phyloP scores from a whole-genome alignment of 1,140 invertebrate species.

The Dufourea novaeangliae region DNA sequence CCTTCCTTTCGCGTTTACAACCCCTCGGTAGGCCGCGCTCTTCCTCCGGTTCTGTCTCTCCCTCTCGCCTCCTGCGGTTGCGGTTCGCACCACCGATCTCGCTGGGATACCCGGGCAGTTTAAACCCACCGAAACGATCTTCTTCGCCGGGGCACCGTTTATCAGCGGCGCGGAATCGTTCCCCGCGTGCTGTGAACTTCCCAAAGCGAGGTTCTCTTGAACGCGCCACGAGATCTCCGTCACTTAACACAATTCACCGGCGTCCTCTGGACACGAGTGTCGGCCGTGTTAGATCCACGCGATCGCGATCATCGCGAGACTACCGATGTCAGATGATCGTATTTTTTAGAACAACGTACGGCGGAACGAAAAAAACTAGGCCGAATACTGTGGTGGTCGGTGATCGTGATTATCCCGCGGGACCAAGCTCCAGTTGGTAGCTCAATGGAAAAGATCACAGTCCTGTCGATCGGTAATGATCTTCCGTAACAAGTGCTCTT shows the following conservation, averaged over 20 bases:
- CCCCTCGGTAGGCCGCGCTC: not conserved
- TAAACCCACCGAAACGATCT: too few relatives aligned
- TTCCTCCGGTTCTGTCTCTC: not conserved
- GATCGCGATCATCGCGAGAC: slow-evolving; percentile 48
- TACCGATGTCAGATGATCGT: slow-evolving; percentile 13
- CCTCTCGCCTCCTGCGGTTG: not conserved
- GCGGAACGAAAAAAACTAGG: not conserved
- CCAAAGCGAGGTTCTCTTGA: slow-evolving; percentile 10
- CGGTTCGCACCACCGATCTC: slow-evolving; percentile 8
- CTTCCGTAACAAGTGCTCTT: not conserved
- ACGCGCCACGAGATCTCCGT: slow-evolving; percentile 30
- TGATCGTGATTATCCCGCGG: not conserved
- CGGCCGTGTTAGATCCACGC: slow-evolving; percentile 45
- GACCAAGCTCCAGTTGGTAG: not conserved
- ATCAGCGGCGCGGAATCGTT: not conserved
- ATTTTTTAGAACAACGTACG: not conserved
- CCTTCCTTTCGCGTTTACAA: slow-evolving; percentile 9
- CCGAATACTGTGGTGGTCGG: slow-evolving; percentile 12
- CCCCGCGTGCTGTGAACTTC: slow-evolving; percentile 1
- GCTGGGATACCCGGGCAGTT: too few relatives aligned
- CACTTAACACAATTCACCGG: slow-evolving; percentile 67
- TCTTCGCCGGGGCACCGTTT: slow-evolving; percentile 21
- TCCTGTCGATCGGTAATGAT: not conserved
- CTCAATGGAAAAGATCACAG: not conserved
- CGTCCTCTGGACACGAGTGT: slow-evolving; percentile 29